These are phyloP conservation scores for Oasisia sp. DNA, from an alignment of 2,888 invertebrate genomes.

Conservation along the genomic window DNA sequence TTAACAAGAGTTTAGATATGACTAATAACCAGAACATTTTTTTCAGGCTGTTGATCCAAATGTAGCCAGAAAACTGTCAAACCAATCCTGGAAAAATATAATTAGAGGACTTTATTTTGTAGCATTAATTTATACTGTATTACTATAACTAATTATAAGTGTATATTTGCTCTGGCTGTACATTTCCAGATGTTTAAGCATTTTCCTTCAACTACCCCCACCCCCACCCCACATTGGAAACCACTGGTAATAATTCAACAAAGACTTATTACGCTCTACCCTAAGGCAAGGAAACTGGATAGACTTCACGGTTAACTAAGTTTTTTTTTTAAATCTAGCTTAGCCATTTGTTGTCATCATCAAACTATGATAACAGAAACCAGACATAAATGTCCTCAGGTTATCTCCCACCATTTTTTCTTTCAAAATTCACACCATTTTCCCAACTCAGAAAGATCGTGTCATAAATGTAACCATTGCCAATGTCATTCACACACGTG, in stretches of 20 bases:
- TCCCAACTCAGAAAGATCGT: background rate
- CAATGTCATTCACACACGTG: background rate
- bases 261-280: background rate
- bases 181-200: background rate
- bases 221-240: background rate
- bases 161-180: too few relatives aligned
- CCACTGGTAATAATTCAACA: background rate
- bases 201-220: background rate
- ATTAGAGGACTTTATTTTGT: too few relatives aligned
- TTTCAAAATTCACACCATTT: background rate
- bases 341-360: background rate
- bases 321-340: background rate
- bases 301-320: background rate
- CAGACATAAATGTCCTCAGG: slow-evolving; percentile 9
- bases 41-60: background rate
- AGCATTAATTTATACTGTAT: too few relatives aligned
- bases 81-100: too few relatives aligned
- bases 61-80: background rate
- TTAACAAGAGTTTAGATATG: too few relatives aligned
- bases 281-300: background rate
- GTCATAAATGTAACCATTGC: background rate
- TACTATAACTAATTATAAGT: too few relatives aligned
- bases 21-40: too few relatives aligned
- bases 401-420: background rate
- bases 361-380: background rate